A percentile compares a stretch with the other conserved stretches of the same genome.
These are phyloP conservation scores for Diplazon laetatorius DNA, from an alignment of 2,888 invertebrate species.

Conservation along the genomic window DNA sequence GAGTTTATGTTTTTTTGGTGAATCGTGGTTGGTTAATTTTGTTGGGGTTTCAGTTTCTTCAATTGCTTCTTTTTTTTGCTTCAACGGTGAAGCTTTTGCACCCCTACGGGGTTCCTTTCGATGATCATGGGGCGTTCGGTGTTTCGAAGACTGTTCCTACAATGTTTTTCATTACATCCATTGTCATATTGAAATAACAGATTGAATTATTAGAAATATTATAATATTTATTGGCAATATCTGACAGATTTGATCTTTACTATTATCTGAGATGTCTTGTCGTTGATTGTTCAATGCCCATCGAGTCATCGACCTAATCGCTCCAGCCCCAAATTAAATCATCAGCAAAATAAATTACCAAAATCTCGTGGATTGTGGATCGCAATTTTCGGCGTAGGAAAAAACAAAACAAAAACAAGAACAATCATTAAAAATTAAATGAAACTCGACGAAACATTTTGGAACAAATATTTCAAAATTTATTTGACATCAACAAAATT, in stretches of 20 bases:
- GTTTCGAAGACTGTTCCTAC: slow-evolving; percentile 6
- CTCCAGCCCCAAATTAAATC: too few relatives aligned
- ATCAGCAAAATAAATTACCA: neutral
- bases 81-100: neutral
- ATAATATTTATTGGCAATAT: too few relatives aligned
- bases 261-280: too few relatives aligned
- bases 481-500: slow-evolving; percentile 27
- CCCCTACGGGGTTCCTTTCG: neutral
- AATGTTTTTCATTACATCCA: neutral
- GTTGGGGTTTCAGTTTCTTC: slow-evolving; percentile 18
- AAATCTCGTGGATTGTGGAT: slow-evolving; percentile 43
- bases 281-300: too few relatives aligned
- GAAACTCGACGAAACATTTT: neutral
- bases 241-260: too few relatives aligned
- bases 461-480: neutral
- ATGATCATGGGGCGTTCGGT: slow-evolving; percentile 23
- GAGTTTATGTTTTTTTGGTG: slow-evolving; percentile 26
- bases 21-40: neutral
- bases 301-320: too few relatives aligned
- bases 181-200: neutral
- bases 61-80: slow-evolving; percentile 4
- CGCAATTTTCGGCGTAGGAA: neutral
- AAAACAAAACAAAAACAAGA: neutral
- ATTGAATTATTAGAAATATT: too few relatives aligned
- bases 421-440: neutral